Conservation (phyloP, 1,140 invertebrate species). For the Oedothorax gibbosus region DNA sequence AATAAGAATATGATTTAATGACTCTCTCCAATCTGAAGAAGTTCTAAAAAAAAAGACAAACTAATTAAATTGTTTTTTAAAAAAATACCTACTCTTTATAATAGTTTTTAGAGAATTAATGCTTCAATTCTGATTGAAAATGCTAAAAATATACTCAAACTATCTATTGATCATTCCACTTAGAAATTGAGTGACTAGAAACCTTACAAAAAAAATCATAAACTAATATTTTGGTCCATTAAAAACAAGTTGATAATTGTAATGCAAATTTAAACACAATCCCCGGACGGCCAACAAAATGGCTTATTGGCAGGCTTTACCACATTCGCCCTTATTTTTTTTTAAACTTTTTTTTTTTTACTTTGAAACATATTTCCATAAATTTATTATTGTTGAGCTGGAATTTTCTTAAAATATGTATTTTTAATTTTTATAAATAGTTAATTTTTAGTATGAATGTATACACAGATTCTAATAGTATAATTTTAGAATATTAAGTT, state of each 20-base stretch:
- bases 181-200: neutral
- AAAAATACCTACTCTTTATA: neutral
- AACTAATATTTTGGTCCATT: neutral
- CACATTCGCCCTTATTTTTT: too few relatives aligned
- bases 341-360: neutral
- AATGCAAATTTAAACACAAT: too few relatives aligned
- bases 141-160: neutral
- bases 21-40: conserved; percentile 51
- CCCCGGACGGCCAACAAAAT: too few relatives aligned
- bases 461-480: neutral
- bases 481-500: conserved; percentile 1
- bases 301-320: too few relatives aligned
- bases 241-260: neutral
- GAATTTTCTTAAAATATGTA: neutral
- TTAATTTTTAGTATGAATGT: neutral
- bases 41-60: conserved; percentile 39
- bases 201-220: neutral
- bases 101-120: neutral
- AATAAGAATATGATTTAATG: conserved; percentile 39
- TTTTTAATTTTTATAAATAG: neutral
- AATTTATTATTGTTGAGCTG: neutral
- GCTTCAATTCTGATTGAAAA: too few relatives aligned
- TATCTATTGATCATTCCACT: neutral
- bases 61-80: too few relatives aligned
- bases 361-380: neutral